These are phyloP conservation scores for Platyrinchus mystaceus DNA, from an alignment of 2,797 vertebrate genomes.

Conservation along the genomic window DNA sequence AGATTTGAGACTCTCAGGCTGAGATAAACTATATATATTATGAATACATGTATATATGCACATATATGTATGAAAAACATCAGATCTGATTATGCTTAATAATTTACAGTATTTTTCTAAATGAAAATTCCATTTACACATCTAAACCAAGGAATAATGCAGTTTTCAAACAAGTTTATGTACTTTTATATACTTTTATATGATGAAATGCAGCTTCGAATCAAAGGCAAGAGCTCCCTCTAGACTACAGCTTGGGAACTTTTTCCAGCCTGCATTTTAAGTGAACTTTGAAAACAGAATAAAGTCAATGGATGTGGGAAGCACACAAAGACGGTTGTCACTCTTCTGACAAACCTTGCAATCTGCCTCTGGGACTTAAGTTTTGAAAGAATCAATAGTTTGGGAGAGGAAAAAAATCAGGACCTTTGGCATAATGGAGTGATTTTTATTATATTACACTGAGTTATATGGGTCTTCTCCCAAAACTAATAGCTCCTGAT, in stretches of 20 bases:
- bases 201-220: not conserved
- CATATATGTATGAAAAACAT: not conserved
- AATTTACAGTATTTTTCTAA: not conserved
- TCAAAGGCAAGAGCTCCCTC: constrained; percentile 68
- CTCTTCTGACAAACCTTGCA: not conserved
- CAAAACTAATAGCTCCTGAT: not conserved
- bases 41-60: no score
- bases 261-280: not conserved
- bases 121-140: not conserved
- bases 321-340: not conserved
- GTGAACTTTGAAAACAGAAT: not conserved
- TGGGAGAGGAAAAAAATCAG: not conserved
- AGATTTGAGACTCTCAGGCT: not conserved
- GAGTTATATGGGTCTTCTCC: not conserved
- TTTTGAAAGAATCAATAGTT: not conserved
- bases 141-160: not conserved
- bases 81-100: not conserved
- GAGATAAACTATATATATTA: not conserved
- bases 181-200: not conserved
- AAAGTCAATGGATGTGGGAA: not conserved
- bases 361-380: accelerated
- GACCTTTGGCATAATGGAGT: not conserved
- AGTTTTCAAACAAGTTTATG: not conserved
- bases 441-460: not conserved
- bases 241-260: not conserved